A percentile compares a stretch with the other conserved stretches of the same genome.
Evolutionary conservation across 2,888 invertebrate species (phyloP).

Genomic region (Clanis bilineata): DNA sequence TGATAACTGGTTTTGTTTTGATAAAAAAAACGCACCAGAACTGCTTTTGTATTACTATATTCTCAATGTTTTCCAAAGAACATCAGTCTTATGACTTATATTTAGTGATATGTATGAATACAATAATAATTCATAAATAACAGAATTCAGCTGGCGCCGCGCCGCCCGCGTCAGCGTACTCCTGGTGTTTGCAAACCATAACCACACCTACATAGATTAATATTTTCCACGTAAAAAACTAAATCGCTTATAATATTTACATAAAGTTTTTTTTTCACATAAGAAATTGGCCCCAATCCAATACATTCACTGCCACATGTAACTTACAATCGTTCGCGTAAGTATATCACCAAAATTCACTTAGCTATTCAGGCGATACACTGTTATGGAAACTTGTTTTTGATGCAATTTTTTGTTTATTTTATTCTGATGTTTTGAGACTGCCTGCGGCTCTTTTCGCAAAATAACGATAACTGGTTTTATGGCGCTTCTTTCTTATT

Average conservation of each 20-base stretch:
- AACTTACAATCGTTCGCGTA: neutral
- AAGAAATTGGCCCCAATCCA: neutral
- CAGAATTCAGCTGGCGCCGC: no score
- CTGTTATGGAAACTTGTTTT: neutral
- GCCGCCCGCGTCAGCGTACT: neutral
- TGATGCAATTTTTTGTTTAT: neutral
- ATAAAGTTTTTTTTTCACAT: neutral
- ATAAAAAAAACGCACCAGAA: neutral
- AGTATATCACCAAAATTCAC: neutral
- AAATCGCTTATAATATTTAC: neutral
- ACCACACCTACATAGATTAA: neutral
- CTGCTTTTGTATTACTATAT: no score
- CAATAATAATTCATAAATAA: no score
- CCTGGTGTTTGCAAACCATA: neutral
- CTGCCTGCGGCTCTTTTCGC: neutral
- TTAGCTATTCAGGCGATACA: neutral
- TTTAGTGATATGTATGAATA: no score
- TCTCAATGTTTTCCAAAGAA: no score
- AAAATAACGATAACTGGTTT: neutral
- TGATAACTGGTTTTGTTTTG: neutral
- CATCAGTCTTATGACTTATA: no score
- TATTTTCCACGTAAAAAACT: neutral
- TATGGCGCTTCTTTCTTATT: no score
- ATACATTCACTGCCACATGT: neutral
- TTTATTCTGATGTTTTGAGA: neutral